Evolutionary conservation across 2,113 vertebrate genomes (phyloP).

Genomic region (Podarcis muralis): DNA sequence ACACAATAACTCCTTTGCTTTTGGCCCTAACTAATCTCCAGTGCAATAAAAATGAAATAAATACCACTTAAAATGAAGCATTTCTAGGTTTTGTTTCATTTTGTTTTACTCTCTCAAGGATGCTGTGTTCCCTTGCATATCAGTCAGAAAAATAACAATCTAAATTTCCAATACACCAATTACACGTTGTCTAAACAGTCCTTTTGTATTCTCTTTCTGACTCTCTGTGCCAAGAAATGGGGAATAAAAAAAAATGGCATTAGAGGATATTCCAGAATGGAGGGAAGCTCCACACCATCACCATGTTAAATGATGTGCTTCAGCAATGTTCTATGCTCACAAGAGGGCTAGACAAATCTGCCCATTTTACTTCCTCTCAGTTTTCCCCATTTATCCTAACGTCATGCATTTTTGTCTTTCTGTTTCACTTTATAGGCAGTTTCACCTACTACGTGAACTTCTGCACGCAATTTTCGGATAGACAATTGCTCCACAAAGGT

Average conservation of each 20-base stretch:
- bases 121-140: constrained; percentile 15
- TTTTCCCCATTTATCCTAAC: too few species aligned
- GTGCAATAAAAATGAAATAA: constrained; percentile 41
- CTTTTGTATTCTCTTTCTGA: neutral
- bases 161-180: constrained; percentile 5
- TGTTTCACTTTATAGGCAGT: too few species aligned
- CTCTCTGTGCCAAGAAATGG: neutral
- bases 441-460: too few species aligned
- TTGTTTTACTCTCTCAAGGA: constrained; percentile 14
- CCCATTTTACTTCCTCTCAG: too few species aligned
- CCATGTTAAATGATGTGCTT: neutral
- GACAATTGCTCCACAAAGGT: too few species aligned
- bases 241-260: neutral
- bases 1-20: constrained; percentile 20
- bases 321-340: neutral
- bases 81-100: neutral
- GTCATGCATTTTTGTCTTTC: too few species aligned
- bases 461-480: too few species aligned
- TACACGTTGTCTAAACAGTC: constrained; percentile 18
- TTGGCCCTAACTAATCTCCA: constrained; percentile 20
- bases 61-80: constrained; percentile 14
- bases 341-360: neutral
- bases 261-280: neutral
- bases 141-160: constrained; percentile 28
- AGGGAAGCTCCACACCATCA: neutral